These are phyloP conservation scores for Cyrtonyx montezumae DNA, from an alignment of 2,113 vertebrate genomes.

Conservation along the genomic window DNA sequence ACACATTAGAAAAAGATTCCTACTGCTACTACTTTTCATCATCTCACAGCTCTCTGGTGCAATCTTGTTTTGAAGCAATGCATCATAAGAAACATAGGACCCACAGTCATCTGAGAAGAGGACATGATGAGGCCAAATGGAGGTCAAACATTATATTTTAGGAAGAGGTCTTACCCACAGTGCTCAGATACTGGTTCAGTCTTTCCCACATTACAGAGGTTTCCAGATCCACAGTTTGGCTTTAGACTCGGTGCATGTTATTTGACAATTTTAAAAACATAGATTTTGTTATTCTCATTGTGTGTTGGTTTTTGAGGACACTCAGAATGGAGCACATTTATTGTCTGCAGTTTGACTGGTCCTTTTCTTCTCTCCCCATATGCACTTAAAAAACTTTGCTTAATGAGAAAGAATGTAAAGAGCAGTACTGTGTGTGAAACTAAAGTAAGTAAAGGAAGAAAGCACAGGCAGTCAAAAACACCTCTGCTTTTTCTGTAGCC, in stretches of 20 bases:
- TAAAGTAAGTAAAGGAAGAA: neutral
- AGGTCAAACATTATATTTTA: conserved; percentile 30
- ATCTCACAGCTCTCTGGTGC: neutral
- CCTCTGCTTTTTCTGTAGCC: neutral
- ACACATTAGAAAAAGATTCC: neutral
- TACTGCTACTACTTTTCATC: neutral
- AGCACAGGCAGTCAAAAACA: neutral
- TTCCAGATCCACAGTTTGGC: neutral
- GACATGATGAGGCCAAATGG: neutral
- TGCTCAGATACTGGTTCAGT: neutral
- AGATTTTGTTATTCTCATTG: neutral
- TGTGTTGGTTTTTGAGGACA: neutral
- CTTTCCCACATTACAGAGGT: conserved; percentile 28
- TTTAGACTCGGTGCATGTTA: neutral
- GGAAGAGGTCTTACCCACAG: conserved; percentile 23
- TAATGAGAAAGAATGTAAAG: neutral
- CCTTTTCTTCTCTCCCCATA: neutral
- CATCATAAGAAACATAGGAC: neutral
- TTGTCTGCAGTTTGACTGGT: neutral
- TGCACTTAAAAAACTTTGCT: neutral
- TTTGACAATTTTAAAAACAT: neutral
- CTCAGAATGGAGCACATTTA: rapidly evolving
- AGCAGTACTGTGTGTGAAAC: neutral
- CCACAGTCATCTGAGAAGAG: neutral
- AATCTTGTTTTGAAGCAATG: neutral